phyloP scores from a whole-genome alignment of 2,797 vertebrate species.

The Rhinichthys osculus region DNA sequence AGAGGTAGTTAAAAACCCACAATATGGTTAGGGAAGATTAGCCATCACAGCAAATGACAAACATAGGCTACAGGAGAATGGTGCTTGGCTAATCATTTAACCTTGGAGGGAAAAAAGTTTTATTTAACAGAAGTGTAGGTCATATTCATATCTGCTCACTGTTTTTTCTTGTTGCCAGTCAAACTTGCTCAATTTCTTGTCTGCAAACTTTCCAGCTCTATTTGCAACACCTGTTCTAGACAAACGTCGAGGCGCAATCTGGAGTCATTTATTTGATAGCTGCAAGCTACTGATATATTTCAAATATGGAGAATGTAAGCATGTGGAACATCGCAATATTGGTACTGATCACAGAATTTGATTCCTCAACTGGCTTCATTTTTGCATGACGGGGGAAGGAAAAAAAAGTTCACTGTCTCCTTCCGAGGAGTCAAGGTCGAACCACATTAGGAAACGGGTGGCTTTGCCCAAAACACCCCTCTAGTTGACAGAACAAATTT shows the following conservation, averaged over 20 bases:
- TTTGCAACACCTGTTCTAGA: conserved; percentile 46
- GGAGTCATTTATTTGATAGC: conserved; percentile 47
- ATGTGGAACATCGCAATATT: conserved; percentile 42
- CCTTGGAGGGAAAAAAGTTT: conserved; percentile 56
- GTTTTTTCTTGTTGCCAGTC: conserved; percentile 49
- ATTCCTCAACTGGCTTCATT: conserved; percentile 14
- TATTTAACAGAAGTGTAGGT: conserved; percentile 57
- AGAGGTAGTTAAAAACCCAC: conserved; percentile 65
- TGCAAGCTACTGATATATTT: conserved; percentile 30
- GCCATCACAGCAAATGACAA: conserved; percentile 61
- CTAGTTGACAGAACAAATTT: conserved; percentile 94
- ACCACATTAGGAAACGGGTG: conserved; percentile 62
- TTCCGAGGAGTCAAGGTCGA: conserved; percentile 78
- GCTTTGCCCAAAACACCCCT: conserved; percentile 74
- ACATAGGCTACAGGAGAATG: conserved; percentile 52
- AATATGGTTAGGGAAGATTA: conserved; percentile 67
- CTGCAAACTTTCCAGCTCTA: conserved; percentile 27
- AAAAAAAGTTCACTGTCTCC: conserved; percentile 62
- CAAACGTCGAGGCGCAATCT: conserved; percentile 23
- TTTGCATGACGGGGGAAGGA: background rate
- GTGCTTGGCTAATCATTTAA: conserved; percentile 64
- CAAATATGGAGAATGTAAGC: conserved; percentile 30
- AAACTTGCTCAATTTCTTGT: conserved; percentile 36
- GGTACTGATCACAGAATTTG: conserved; percentile 17
- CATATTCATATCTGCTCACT: conserved; percentile 51